These are phyloP conservation scores for Stegodyphus dumicola DNA, from an alignment of 1,140 invertebrate genomes.

Conservation along the genomic window DNA sequence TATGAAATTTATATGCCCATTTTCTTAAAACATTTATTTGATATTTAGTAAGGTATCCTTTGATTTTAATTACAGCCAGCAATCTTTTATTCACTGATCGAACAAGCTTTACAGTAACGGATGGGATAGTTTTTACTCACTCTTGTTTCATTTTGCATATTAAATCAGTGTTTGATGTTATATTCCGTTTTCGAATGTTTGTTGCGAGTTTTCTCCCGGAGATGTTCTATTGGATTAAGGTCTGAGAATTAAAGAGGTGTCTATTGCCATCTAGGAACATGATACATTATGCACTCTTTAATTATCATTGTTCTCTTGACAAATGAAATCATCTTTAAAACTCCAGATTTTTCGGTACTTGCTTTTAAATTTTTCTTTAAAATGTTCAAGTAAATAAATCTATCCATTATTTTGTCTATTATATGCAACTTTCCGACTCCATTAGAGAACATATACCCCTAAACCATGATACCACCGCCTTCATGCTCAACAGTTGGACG, in stretches of 20 bases:
- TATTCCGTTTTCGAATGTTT: background rate
- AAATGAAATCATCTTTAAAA: slow-evolving; percentile 54
- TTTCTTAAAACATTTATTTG: too few species aligned
- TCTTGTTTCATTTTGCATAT: too few species aligned
- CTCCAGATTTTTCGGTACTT: slow-evolving; percentile 61
- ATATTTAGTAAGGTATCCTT: too few species aligned
- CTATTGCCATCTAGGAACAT: slow-evolving; percentile 44
- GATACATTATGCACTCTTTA: slow-evolving; percentile 62
- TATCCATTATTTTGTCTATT: slow-evolving; percentile 44
- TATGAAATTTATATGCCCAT: too few species aligned
- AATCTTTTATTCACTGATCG: too few species aligned
- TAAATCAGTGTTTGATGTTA: too few species aligned
- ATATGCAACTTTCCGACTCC: slow-evolving; percentile 19
- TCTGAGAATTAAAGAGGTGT: too few species aligned
- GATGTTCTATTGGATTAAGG: slow-evolving; percentile 67
- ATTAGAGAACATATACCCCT: slow-evolving; percentile 15
- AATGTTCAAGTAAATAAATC: background rate
- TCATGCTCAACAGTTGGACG: slow-evolving; percentile 35
- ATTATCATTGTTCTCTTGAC: slow-evolving; percentile 66
- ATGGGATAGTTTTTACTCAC: too few species aligned
- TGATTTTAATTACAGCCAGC: too few species aligned
- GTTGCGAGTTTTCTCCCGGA: slow-evolving; percentile 65
- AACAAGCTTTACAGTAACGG: too few species aligned
- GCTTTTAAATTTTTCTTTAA: slow-evolving; percentile 61
- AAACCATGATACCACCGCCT: slow-evolving; percentile 40